A percentile compares a stretch with the other conserved stretches of the same genome.
Conservation (phyloP, 92 coral and sea anemone genomes). For the Porites evermanni region DNA sequence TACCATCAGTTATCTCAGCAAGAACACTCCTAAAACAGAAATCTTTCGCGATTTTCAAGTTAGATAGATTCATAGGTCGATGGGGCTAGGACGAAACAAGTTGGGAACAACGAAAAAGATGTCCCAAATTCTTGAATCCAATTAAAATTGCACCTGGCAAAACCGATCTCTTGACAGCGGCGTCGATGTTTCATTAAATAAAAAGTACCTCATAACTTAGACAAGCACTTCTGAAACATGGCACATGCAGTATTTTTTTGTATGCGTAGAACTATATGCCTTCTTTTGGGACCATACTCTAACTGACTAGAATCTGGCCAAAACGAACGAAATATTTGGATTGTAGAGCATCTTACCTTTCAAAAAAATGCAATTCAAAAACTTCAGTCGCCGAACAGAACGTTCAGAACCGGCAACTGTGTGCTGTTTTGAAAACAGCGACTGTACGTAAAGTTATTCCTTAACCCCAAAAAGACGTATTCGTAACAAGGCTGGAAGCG, state of each 20-base stretch:
- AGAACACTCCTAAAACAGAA: neutral
- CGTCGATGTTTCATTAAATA: no score
- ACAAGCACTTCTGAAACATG: no score
- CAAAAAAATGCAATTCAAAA: neutral
- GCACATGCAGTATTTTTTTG: no score
- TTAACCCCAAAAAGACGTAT: neutral
- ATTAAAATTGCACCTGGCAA: slow-evolving; percentile 2
- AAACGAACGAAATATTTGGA: neutral
- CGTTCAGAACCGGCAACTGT: neutral
- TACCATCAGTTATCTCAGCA: neutral
- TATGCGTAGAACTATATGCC: no score
- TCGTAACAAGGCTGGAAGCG: no score
- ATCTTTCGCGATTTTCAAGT: no score
- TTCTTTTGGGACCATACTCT: no score
- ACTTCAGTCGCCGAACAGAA: neutral
- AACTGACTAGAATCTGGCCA: neutral
- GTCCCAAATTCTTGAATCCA: neutral
- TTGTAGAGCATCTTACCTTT: neutral
- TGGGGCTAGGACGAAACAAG: no score
- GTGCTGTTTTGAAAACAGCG: neutral
- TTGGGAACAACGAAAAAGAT: neutral
- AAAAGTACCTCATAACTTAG: no score
- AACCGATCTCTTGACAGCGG: neutral
- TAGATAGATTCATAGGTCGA: no score
- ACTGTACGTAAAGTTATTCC: no score